Conservation (phyloP, 2,113 vertebrate species). For the Brevimyrus niger region DNA sequence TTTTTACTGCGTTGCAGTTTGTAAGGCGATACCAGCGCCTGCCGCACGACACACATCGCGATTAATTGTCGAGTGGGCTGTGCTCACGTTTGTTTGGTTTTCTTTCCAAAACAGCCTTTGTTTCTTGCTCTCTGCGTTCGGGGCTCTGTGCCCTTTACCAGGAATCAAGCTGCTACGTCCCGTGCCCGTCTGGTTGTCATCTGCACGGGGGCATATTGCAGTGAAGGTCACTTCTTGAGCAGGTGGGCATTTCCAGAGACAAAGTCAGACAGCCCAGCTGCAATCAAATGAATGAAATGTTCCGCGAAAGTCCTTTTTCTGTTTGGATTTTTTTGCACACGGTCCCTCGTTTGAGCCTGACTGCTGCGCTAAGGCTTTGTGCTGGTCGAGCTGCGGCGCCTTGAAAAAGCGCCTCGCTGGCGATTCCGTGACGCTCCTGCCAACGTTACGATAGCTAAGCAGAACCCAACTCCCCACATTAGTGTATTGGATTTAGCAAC, state of each 20-base stretch:
- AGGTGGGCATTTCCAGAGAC: not conserved
- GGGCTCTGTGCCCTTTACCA: not conserved
- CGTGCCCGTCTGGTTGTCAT: not conserved
- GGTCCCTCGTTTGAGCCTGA: not conserved
- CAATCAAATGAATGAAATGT: not conserved
- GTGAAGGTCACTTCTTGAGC: not conserved
- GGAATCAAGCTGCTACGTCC: not conserved
- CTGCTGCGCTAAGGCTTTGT: not conserved
- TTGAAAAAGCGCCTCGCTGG: not conserved
- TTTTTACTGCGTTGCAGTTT: not conserved
- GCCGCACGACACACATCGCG: not conserved
- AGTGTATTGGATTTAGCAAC: not conserved
- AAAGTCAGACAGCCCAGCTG: not conserved
- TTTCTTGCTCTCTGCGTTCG: not conserved
- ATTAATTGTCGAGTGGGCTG: not conserved
- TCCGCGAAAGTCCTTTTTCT: not conserved
- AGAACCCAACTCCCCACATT: not conserved
- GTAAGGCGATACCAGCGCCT: not conserved
- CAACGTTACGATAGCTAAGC: not conserved
- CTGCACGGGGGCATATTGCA: not conserved
- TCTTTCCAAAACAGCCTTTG: not conserved
- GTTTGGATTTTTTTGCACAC: not conserved
- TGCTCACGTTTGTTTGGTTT: not conserved
- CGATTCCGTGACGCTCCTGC: not conserved
- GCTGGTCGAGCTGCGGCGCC: not conserved